A percentile compares a stretch with the other conserved stretches of the same genome.
These are phyloP conservation scores for Alectoris magna DNA, from an alignment of 2,797 vertebrate genomes.

Conservation along the genomic window DNA sequence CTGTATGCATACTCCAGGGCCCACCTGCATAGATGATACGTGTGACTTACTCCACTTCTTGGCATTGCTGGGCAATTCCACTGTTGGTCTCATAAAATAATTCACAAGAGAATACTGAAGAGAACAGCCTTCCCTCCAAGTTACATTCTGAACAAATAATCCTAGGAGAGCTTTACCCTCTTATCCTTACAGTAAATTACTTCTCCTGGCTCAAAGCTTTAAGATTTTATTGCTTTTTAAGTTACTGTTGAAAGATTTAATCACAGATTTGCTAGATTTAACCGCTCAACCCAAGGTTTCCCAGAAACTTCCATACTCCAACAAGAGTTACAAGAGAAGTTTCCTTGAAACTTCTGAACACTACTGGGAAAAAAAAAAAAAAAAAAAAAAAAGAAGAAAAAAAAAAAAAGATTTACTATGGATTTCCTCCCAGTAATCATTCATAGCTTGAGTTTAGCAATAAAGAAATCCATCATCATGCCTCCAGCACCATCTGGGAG, in stretches of 20 bases:
- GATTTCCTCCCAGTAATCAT: conserved; percentile 64
- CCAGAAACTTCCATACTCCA: conserved; percentile 36
- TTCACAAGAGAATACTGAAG: background rate
- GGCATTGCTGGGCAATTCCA: background rate
- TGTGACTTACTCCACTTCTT: background rate
- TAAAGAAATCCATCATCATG: conserved; percentile 33
- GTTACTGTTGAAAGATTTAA: conserved; percentile 42
- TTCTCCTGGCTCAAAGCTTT: conserved; percentile 34
- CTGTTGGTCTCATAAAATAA: background rate
- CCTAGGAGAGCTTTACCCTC: conserved; percentile 36
- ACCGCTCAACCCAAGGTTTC: background rate
- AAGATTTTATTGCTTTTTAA: conserved; percentile 55
- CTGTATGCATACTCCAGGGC: background rate
- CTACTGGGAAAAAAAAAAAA: background rate
- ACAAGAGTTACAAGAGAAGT: background rate
- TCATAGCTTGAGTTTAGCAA: conserved; percentile 44
- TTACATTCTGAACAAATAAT: conserved; percentile 13
- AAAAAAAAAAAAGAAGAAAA: background rate
- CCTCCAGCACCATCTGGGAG: conserved; percentile 22
- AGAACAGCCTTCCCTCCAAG: background rate
- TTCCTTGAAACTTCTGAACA: background rate
- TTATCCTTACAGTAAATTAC: conserved; percentile 46
- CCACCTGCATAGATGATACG: background rate
- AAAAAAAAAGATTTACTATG: conserved; percentile 4
- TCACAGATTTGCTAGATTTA: conserved; percentile 59